A percentile compares a stretch with the other conserved stretches of the same genome.
Conservation (phyloP, 2,113 vertebrate species). For the Epinephelus lanceolatus region DNA sequence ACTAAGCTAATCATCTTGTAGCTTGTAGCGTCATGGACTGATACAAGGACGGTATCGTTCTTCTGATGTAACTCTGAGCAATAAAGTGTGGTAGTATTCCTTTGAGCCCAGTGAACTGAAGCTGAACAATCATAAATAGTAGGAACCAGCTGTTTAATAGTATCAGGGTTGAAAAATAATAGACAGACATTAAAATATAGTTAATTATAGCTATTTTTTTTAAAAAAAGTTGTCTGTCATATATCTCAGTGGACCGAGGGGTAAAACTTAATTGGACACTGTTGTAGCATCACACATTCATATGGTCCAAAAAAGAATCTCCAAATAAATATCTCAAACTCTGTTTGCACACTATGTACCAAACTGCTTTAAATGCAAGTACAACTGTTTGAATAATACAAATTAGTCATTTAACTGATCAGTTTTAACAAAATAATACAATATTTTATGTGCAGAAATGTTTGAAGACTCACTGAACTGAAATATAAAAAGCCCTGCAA, state of each 20-base stretch:
- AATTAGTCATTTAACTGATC: not conserved
- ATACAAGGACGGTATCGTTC: too few species aligned
- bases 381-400: not conserved
- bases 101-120: not conserved
- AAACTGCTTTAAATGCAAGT: not conserved
- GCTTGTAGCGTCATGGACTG: too few species aligned
- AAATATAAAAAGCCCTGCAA: not conserved
- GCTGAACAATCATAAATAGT: not conserved
- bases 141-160: not conserved
- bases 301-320: conserved; percentile 5
- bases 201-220: not conserved
- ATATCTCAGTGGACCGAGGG: not conserved
- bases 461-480: not conserved
- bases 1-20: too few species aligned
- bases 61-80: not conserved
- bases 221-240: not conserved
- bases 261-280: not conserved
- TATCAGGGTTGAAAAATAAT: not conserved
- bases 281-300: conserved; percentile 14
- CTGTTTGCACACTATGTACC: not conserved
- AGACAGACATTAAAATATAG: not conserved
- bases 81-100: not conserved
- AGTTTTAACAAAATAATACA: not conserved
- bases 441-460: not conserved
- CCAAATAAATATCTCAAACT: not conserved